Percentiles rank a stretch among this genome's conserved stretches.
Conservation (phyloP, 2,113 vertebrate genomes). For the Charina bottae region DNA sequence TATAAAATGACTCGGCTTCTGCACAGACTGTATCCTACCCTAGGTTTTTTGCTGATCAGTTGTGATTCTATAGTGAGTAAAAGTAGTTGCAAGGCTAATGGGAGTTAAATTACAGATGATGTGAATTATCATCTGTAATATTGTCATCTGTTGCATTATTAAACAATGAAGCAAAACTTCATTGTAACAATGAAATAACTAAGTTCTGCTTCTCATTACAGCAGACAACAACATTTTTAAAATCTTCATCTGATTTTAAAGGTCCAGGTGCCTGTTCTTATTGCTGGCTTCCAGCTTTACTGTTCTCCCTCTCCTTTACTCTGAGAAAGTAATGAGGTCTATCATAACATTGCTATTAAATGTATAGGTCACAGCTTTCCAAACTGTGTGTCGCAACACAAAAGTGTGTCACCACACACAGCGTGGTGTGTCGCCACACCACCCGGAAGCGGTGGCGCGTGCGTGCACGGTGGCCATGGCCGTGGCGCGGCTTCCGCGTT, state of each 20-base stretch:
- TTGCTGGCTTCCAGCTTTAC: neutral
- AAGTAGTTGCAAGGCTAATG: constrained; percentile 56
- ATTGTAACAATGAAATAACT: constrained; percentile 32
- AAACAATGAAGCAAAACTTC: constrained; percentile 36
- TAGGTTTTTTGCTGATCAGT: constrained; percentile 47
- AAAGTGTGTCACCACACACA: too few relatives aligned
- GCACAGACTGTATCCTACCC: constrained; percentile 27
- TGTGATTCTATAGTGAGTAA: constrained; percentile 50
- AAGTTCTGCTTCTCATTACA: constrained; percentile 19
- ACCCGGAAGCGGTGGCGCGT: too few relatives aligned
- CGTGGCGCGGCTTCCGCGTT: too few relatives aligned
- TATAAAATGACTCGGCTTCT: constrained; percentile 15
- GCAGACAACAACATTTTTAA: neutral
- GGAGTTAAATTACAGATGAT: constrained; percentile 37
- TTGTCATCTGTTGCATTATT: constrained; percentile 18
- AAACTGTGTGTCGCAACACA: too few relatives aligned
- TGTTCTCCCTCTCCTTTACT: neutral
- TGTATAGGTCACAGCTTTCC: too few relatives aligned
- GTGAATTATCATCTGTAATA: neutral
- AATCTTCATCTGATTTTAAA: neutral
- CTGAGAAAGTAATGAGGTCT: neutral
- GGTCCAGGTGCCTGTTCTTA: neutral
- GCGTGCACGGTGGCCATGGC: too few relatives aligned
- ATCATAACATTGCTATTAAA: neutral
- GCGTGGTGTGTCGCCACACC: too few relatives aligned